These are phyloP conservation scores for Dasyornis broadbenti DNA, from an alignment of 2,113 vertebrate genomes.

Conservation along the genomic window DNA sequence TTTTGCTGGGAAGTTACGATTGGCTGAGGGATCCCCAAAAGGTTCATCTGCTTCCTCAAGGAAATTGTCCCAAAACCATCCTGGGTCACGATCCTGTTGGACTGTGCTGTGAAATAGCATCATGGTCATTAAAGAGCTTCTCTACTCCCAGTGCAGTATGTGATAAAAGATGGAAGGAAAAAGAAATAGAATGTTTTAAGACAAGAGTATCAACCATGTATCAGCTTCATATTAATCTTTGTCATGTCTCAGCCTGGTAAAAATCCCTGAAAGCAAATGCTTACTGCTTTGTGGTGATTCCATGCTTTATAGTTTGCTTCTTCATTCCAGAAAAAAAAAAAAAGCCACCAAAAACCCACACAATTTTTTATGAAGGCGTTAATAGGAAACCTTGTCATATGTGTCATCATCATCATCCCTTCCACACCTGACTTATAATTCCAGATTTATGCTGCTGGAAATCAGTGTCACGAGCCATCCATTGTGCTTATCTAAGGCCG, in stretches of 20 bases:
- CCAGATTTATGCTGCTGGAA: not conserved
- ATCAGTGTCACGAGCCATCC: not conserved
- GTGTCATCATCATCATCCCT: not conserved
- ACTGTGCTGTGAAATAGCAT: not conserved
- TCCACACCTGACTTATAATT: not conserved
- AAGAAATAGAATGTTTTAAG: not conserved
- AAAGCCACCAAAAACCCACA: not conserved
- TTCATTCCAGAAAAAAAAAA: not conserved
- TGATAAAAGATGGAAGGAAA: not conserved
- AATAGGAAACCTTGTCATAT: not conserved
- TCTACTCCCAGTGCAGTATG: not conserved
- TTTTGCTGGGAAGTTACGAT: not conserved
- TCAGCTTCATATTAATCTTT: not conserved
- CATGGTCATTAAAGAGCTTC: not conserved
- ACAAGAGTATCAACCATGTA: not conserved
- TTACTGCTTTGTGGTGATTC: not conserved
- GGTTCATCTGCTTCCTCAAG: not conserved
- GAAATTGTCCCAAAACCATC: not conserved
- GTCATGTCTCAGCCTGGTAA: not conserved
- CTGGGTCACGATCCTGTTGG: not conserved
- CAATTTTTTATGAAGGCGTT: not conserved
- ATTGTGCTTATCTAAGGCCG: not conserved
- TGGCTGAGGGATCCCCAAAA: not conserved
- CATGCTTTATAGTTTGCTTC: not conserved
- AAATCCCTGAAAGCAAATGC: not conserved